Evolutionary conservation across 2,888 invertebrate species (phyloP), one percentile per base, ranked within the genome.

Genomic region (Adela reaumurella): DNA sequence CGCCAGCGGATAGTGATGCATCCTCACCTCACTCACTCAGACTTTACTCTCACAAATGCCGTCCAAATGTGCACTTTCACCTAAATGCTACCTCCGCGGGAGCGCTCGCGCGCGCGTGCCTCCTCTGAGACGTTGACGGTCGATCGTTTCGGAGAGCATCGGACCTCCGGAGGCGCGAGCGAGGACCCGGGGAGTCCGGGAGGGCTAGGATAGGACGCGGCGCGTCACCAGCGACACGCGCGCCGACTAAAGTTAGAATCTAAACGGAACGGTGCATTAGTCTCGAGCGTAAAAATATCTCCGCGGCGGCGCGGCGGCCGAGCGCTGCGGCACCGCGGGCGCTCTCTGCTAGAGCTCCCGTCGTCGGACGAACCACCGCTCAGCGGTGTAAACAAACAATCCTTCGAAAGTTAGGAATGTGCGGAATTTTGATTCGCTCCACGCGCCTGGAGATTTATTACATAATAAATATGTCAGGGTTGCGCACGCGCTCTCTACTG

Each of bases 1-100:
- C 65, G 88, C 88, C 65, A 89, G 72, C 43, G 89, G 87, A 68
- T 88, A 89, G 65, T 88, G 68, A 74, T 88, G 88, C 88, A 89
- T 89, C 58, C 59, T 68, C 59, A 60, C 61, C 16, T 54, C 35
- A 3, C 14, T 35, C 35, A 14, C 35, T 56, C n/a, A 41, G 53
- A 56, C 58, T 53, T 53, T 62, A 64, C 60, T 56, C 49, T 49
- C 49, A 24, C 24, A 6, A 24, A 24, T 24, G 24, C 24, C 8
- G 24, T 8, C 4, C 24, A 4, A 8, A 24, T 24, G 24, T 8
- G 5, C 24, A 24, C 24, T 24, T 24, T 24, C 24, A 24, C 5
- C 5, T 24, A 24, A 24, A 24, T 24, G 24, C 24, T 8, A 4
- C 4, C 24, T 24, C 5, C 24, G 8, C 24, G 24, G 24, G 24